Conservation (phyloP, 2,113 vertebrate species). For the Charadrius vociferus region DNA sequence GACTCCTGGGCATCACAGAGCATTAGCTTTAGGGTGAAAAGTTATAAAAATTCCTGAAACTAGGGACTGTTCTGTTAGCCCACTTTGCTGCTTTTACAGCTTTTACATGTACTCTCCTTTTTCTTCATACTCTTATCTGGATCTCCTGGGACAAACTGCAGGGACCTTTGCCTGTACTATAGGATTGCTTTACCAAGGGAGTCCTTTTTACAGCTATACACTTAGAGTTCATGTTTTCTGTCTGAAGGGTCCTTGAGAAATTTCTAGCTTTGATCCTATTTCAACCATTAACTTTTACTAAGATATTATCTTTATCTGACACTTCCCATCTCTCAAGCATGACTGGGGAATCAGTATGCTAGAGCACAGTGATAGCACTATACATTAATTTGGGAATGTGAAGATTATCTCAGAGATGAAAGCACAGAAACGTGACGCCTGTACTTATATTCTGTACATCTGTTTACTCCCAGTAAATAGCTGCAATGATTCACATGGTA, state of each 20-base stretch:
- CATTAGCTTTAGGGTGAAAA: not conserved
- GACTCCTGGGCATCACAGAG: not conserved
- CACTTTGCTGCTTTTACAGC: not conserved
- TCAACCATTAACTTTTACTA: not conserved
- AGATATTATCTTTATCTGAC: not conserved
- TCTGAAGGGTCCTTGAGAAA: not conserved
- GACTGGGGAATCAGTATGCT: not conserved
- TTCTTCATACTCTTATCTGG: not conserved
- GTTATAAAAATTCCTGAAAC: not conserved
- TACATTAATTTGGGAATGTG: not conserved
- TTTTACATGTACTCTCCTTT: not conserved
- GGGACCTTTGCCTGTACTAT: not conserved
- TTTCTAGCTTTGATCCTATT: not conserved
- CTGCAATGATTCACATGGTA: not conserved
- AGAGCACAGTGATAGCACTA: not conserved
- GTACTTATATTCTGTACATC: not conserved
- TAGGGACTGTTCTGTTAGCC: not conserved
- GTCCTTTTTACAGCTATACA: not conserved
- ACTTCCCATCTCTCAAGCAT: not conserved
- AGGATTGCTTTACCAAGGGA: not conserved
- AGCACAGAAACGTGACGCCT: not conserved
- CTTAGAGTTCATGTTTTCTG: not conserved
- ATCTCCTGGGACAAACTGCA: not conserved
- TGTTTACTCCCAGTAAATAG: not conserved
- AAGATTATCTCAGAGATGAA: conserved; percentile 9